phyloP scores from a whole-genome alignment of 2,888 invertebrate species.

The Ophioninae sp. region DNA sequence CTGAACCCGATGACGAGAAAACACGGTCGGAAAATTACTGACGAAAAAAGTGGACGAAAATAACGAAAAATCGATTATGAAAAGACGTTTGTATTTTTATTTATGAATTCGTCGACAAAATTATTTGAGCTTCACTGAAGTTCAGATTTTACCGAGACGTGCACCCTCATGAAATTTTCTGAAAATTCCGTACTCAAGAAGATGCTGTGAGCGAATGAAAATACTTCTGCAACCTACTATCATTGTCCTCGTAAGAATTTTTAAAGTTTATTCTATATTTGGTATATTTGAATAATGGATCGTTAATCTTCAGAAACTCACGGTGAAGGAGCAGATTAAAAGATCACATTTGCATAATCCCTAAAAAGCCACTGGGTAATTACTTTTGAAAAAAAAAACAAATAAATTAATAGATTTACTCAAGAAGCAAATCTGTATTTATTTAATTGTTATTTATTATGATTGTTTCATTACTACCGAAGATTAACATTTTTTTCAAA shows the following conservation, averaged over 20 bases:
- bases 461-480: too few species aligned
- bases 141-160: background rate
- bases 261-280: too few species aligned
- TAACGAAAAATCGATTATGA: slow-evolving; percentile 1
- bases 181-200: slow-evolving; percentile 12
- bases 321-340: too few species aligned
- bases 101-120: slow-evolving; percentile 36
- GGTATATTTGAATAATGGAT: background rate
- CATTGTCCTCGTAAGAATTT: slow-evolving; percentile 41
- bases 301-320: too few species aligned
- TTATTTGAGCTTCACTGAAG: slow-evolving; percentile 4
- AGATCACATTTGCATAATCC: too few species aligned
- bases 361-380: background rate
- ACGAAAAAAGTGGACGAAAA: slow-evolving; percentile 16
- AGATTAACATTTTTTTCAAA: too few species aligned
- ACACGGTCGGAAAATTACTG: slow-evolving; percentile 22
- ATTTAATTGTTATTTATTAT: too few species aligned
- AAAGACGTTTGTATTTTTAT: slow-evolving; percentile 7
- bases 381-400: background rate
- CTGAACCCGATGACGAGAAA: slow-evolving; percentile 8
- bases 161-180: background rate
- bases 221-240: slow-evolving; percentile 3
- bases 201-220: slow-evolving; percentile 54
- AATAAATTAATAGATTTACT: too few species aligned
- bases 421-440: too few species aligned